Conservation (phyloP, 1,140 invertebrate genomes). For the Aricia agestis region DNA sequence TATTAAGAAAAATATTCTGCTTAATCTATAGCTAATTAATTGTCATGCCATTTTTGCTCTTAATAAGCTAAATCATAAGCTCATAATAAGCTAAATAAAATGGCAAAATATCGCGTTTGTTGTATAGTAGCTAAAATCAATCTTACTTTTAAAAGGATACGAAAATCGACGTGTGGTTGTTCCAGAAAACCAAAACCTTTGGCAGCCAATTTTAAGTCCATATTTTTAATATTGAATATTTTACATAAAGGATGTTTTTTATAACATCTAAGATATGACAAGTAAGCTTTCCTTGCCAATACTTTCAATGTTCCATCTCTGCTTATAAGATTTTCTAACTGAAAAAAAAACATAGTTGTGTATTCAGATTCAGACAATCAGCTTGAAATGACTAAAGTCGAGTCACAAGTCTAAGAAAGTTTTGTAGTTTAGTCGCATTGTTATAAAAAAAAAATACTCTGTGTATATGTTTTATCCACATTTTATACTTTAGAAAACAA, state of each 20-base stretch:
- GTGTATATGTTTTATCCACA: no score
- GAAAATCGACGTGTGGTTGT: slow-evolving; percentile 91
- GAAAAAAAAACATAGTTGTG: slow-evolving; percentile 43
- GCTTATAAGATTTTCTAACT: slow-evolving; percentile 92
- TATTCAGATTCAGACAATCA: no score
- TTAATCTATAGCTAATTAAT: neutral
- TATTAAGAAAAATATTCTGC: slow-evolving; percentile 4
- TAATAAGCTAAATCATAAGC: no score
- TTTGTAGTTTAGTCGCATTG: no score
- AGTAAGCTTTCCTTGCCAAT: slow-evolving; percentile 95
- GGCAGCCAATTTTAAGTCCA: slow-evolving; percentile 88
- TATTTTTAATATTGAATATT: slow-evolving; percentile 90
- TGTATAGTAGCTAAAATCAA: no score
- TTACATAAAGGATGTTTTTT: slow-evolving; percentile 92
- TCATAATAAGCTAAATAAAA: no score
- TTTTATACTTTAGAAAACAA: no score
- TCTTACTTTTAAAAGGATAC: slow-evolving; percentile 78
- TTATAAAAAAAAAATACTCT: no score
- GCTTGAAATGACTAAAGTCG: no score
- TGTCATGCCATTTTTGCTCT: no score
- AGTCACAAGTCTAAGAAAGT: no score
- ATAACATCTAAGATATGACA: slow-evolving; percentile 93
- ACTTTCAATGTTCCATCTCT: slow-evolving; percentile 93
- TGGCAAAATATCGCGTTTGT: no score
- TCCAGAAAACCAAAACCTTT: slow-evolving; percentile 92